These are phyloP conservation scores for Agelastica alni DNA, from an alignment of 2,888 invertebrate genomes.

Conservation along the genomic window DNA sequence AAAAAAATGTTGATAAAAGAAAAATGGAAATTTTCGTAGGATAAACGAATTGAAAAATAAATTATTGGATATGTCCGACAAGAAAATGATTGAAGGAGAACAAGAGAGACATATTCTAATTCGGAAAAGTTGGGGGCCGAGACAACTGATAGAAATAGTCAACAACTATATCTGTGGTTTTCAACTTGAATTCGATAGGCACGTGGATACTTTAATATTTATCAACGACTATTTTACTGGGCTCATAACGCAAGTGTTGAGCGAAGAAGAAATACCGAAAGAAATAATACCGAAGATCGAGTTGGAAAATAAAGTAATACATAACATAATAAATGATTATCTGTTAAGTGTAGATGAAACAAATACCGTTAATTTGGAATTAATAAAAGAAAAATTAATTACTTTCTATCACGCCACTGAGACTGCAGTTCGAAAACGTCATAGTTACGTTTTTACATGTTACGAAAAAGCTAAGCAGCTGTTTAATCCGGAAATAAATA, in stretches of 20 bases:
- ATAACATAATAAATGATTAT: conserved; percentile 1
- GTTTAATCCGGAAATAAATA: conserved; percentile 10
- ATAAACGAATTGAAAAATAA: conserved; percentile 52
- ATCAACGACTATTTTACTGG: conserved; percentile 57
- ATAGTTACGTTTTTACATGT: conserved; percentile 6
- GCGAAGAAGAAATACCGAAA: conserved; percentile 58
- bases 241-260: conserved; percentile 55
- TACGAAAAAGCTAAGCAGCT: conserved; percentile 10
- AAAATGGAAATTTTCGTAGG: conserved; percentile 46
- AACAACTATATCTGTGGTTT: conserved; percentile 63
- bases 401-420: conserved; percentile 4
- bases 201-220: conserved; percentile 55
- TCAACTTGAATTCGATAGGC: conserved; percentile 67
- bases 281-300: conserved; percentile 42
- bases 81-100: conserved; percentile 61
- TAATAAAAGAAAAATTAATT: neutral
- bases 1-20: neutral
- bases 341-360: conserved; percentile 5
- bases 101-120: conserved; percentile 61
- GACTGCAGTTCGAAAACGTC: conserved; percentile 6
- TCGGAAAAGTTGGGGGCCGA: conserved; percentile 62
- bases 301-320: conserved; percentile 11
- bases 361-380: conserved; percentile 33
- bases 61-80: conserved; percentile 63
- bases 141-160: conserved; percentile 60